A percentile compares a stretch with the other conserved stretches of the same genome.
phyloP scores from a whole-genome alignment of 2,888 invertebrate species.

The Lomographa bimaculata region DNA sequence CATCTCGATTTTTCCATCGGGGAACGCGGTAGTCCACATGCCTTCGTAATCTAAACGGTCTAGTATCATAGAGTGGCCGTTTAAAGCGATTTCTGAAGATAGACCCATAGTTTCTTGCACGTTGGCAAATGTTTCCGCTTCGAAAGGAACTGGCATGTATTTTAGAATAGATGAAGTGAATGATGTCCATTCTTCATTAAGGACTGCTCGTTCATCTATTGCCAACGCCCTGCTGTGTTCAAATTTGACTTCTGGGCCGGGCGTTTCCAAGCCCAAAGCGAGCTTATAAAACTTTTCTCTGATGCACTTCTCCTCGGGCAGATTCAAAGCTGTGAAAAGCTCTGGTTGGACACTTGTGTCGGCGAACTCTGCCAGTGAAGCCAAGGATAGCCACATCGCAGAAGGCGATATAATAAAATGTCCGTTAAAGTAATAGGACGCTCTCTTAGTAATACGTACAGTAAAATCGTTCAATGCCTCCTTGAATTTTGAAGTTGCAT shows the following conservation, averaged over 20 bases:
- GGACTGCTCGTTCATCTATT: slow-evolving; percentile 27
- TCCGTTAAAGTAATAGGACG: slow-evolving; percentile 5
- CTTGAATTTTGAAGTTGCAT: slow-evolving; percentile 1
- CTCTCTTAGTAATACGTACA: slow-evolving; percentile 5
- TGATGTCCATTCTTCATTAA: slow-evolving; percentile 31
- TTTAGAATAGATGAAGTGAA: slow-evolving; percentile 6
- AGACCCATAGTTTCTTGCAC: slow-evolving; percentile 21
- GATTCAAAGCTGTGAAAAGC: slow-evolving; percentile 30
- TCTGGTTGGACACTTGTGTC: slow-evolving; percentile 28
- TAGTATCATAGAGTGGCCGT: slow-evolving; percentile 37
- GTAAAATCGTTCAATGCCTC: slow-evolving; percentile 9
- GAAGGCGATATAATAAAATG: slow-evolving; percentile 42
- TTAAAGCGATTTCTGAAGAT: slow-evolving; percentile 12
- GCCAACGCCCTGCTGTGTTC: slow-evolving; percentile 28
- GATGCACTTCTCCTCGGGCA: slow-evolving; percentile 37
- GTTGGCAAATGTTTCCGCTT: slow-evolving; percentile 17
- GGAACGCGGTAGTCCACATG: slow-evolving; percentile 42
- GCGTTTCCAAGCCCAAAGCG: slow-evolving; percentile 34
- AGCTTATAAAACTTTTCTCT: slow-evolving; percentile 38
- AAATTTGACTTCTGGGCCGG: slow-evolving; percentile 35
- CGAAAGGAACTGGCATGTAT: slow-evolving; percentile 21
- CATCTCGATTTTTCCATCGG: slow-evolving; percentile 26
- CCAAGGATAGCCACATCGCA: slow-evolving; percentile 40
- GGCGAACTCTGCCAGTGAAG: slow-evolving; percentile 42
- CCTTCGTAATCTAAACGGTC: slow-evolving; percentile 40